Evolutionary conservation across 2,113 vertebrate genomes (phyloP).

Genomic region (Psilopogon haemacephalus): DNA sequence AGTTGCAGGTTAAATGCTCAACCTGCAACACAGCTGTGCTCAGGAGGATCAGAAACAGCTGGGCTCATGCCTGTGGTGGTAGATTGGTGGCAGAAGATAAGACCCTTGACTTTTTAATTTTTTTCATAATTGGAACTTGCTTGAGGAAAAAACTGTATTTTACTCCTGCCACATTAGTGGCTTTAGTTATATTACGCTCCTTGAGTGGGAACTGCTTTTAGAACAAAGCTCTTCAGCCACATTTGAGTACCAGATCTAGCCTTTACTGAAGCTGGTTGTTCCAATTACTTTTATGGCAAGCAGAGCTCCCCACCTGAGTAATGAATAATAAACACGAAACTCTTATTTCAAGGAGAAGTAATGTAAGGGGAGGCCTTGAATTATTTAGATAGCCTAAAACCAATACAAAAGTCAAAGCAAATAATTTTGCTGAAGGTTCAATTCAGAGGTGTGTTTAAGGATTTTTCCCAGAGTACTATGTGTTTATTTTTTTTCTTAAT

Average conservation of each 20-base stretch:
- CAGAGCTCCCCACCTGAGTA: slow-evolving; percentile 41
- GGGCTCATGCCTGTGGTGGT: not conserved
- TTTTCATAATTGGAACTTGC: not conserved
- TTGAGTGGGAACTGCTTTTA: not conserved
- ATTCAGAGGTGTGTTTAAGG: not conserved
- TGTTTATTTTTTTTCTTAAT: not conserved
- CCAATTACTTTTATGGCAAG: slow-evolving; percentile 14
- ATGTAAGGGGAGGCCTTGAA: slow-evolving; percentile 58
- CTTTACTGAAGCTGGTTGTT: not conserved
- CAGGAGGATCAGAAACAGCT: not conserved
- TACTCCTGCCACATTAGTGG: not conserved
- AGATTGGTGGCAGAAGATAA: not conserved
- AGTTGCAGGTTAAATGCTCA: not conserved
- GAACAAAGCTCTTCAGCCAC: not conserved
- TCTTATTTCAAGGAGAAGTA: slow-evolving; percentile 62
- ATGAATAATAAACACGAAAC: slow-evolving; percentile 70
- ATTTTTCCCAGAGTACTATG: not conserved
- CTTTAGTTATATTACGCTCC: not conserved
- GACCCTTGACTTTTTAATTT: not conserved
- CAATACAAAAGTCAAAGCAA: slow-evolving; percentile 18
- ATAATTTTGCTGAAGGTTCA: not conserved
- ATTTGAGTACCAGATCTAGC: not conserved
- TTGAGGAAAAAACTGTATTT: not conserved
- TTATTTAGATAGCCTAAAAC: slow-evolving; percentile 63
- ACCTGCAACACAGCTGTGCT: not conserved